A percentile compares a stretch with the other conserved stretches of the same genome.
These are phyloP conservation scores for Phaethornis superciliosus DNA, from an alignment of 2,113 vertebrate genomes.

Conservation along the genomic window DNA sequence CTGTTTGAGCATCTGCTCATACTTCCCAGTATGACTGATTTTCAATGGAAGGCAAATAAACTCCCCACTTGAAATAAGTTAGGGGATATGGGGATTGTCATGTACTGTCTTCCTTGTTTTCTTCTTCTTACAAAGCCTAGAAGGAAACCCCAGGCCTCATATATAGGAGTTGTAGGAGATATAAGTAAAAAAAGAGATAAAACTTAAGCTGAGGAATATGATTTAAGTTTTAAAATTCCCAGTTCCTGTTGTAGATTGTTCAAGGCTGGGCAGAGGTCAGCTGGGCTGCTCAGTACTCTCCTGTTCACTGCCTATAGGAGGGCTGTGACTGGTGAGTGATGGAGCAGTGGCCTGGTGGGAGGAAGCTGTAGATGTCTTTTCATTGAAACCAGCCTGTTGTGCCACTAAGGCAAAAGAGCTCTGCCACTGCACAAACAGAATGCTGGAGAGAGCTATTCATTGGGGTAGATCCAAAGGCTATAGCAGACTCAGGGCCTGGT, in stretches of 20 bases:
- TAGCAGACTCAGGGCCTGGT: not conserved
- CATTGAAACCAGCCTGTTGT: not conserved
- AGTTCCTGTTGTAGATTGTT: not conserved
- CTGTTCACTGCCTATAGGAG: not conserved
- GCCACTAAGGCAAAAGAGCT: not conserved
- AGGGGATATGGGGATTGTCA: not conserved
- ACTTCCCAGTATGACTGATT: not conserved
- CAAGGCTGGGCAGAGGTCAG: not conserved
- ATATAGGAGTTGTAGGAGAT: not conserved
- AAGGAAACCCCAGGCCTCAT: not conserved
- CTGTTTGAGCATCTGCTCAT: not conserved
- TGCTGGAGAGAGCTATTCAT: fast-evolving
- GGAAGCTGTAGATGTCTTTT: not conserved
- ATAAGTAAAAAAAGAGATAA: not conserved
- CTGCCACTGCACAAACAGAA: fast-evolving
- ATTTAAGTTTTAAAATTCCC: not conserved
- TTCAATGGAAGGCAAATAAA: not conserved
- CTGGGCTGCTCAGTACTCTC: not conserved
- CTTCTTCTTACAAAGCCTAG: not conserved
- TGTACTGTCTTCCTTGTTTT: not conserved
- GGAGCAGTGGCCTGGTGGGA: not conserved
- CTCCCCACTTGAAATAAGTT: not conserved
- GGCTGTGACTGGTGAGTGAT: not conserved
- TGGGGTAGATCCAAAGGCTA: not conserved
- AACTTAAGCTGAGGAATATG: not conserved